A percentile compares a stretch with the other conserved stretches of the same genome.
phyloP scores from a whole-genome alignment of 1,140 invertebrate genomes.

The Cecropterus lyciades region DNA sequence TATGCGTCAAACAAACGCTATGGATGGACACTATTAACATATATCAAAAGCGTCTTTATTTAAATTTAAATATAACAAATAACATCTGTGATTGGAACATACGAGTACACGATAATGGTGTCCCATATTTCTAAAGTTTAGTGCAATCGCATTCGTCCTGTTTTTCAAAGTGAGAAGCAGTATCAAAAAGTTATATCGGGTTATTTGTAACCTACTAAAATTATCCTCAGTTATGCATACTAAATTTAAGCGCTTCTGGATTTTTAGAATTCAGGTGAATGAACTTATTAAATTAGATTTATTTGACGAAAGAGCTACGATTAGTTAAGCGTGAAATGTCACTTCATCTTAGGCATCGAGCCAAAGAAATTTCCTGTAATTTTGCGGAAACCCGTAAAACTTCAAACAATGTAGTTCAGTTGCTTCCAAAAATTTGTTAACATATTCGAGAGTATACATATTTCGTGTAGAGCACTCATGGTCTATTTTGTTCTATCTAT shows the following conservation, averaged over 20 bases:
- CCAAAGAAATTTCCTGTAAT: constrained; percentile 37
- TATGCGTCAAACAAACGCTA: constrained; percentile 10
- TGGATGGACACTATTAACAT: constrained; percentile 1
- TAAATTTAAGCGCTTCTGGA: constrained; percentile 7
- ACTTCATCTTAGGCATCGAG: constrained; percentile 46
- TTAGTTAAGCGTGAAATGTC: constrained; percentile 51
- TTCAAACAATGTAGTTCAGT: constrained; percentile 2
- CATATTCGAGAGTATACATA: no score
- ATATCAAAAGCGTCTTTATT: constrained; percentile 24
- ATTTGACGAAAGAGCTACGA: constrained; percentile 47
- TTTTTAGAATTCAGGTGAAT: constrained; percentile 51
- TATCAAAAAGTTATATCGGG: no score
- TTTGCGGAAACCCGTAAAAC: no score
- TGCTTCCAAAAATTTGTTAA: no score
- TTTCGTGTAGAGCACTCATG: no score
- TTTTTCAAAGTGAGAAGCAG: constrained; percentile 51
- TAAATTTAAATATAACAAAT: constrained; percentile 41
- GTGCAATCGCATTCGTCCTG: constrained; percentile 50
- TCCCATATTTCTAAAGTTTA: constrained; percentile 57
- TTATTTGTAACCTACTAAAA: constrained; percentile 21
- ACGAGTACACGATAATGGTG: constrained; percentile 50
- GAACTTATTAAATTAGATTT: constrained; percentile 50
- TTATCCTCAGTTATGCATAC: no score
- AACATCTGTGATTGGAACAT: constrained; percentile 58
- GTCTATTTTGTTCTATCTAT: no score